A percentile compares a stretch with the other conserved stretches of the same genome.
phyloP scores from a whole-genome alignment of 2,888 invertebrate species.

The Aphodius granarius region DNA sequence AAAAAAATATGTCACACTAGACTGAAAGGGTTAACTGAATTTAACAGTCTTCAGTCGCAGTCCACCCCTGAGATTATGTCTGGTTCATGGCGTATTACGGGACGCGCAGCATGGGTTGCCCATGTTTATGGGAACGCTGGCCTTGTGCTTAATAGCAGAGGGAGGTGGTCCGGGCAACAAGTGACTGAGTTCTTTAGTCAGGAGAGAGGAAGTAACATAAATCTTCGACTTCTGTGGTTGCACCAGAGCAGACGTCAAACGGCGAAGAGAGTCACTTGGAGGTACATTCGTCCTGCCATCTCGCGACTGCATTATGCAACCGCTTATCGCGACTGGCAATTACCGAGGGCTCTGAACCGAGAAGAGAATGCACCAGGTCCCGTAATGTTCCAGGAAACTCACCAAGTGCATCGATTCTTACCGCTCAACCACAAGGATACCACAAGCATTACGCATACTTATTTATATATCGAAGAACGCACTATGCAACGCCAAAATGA shows the following conservation, averaged over 20 bases:
- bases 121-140: background rate
- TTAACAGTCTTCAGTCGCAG: no score
- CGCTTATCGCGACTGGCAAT: constrained; percentile 6
- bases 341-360: constrained; percentile 5
- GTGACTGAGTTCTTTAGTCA: background rate
- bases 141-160: background rate
- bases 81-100: background rate
- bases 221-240: background rate
- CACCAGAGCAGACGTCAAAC: background rate
- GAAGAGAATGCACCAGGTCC: constrained; percentile 9
- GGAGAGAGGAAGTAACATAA: background rate
- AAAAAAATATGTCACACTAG: background rate
- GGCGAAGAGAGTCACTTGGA: background rate
- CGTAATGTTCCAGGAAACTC: constrained; percentile 6
- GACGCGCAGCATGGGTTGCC: background rate
- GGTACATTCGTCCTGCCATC: background rate
- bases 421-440: background rate
- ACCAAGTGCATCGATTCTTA: constrained; percentile 1
- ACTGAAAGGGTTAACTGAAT: background rate
- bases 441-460: background rate
- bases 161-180: background rate
- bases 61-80: background rate
- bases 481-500: no score
- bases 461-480: background rate
- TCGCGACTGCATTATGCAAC: constrained; percentile 5